phyloP scores from a whole-genome alignment of 2,888 invertebrate species.

The Acanthosepion lycidas region DNA sequence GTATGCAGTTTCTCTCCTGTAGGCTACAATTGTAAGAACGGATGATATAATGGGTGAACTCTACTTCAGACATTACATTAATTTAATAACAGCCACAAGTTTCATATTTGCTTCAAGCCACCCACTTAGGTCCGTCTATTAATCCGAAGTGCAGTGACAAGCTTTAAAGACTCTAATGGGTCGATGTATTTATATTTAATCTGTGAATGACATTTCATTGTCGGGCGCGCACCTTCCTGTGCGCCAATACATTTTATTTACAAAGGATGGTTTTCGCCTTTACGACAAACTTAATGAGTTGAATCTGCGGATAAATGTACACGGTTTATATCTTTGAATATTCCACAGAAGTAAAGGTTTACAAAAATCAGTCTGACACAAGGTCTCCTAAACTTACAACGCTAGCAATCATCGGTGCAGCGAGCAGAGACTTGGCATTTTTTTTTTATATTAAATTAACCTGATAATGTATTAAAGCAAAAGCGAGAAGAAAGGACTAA shows the following conservation, averaged over 20 bases:
- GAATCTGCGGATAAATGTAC: too few relatives aligned
- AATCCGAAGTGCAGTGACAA: not conserved
- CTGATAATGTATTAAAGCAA: too few relatives aligned
- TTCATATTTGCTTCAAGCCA: not conserved
- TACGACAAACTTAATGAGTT: too few relatives aligned
- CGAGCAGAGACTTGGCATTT: too few relatives aligned
- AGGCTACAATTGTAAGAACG: not conserved
- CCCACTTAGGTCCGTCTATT: conserved; percentile 20
- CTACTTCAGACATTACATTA: not conserved
- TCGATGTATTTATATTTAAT: not conserved
- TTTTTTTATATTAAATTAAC: too few relatives aligned
- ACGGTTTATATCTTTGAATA: too few relatives aligned
- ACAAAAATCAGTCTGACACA: too few relatives aligned
- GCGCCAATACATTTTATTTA: not conserved
- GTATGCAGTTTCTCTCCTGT: not conserved
- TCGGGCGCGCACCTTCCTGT: not conserved
- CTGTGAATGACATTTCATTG: not conserved
- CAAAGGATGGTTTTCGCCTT: not conserved
- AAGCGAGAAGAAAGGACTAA: too few relatives aligned
- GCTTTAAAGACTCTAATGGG: not conserved
- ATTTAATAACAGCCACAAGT: not conserved
- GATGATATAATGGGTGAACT: not conserved
- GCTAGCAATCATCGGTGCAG: too few relatives aligned
- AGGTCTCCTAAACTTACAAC: too few relatives aligned
- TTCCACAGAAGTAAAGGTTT: too few relatives aligned